phyloP scores from a whole-genome alignment of 2,113 vertebrate species.

The Brachionichthys hirsutus region DNA sequence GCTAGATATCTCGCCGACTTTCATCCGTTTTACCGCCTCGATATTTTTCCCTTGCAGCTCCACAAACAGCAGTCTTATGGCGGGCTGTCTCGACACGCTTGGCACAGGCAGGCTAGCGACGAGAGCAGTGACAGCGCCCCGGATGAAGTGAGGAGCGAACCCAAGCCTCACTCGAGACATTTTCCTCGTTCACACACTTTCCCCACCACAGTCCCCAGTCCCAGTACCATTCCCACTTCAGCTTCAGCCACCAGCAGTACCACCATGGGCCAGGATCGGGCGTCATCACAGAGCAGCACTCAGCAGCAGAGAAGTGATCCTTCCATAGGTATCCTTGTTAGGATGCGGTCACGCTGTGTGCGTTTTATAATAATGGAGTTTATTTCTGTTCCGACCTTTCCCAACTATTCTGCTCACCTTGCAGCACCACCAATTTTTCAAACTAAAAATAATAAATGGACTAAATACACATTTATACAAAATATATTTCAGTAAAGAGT shows the following conservation, averaged over 20 bases:
- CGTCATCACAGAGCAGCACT: conserved; percentile 76
- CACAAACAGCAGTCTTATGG: conserved; percentile 93
- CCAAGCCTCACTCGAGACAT: conserved; percentile 55
- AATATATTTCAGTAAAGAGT: no score
- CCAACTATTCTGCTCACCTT: neutral
- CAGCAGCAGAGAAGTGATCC: conserved; percentile 81
- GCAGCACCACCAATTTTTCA: neutral
- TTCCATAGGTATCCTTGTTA: conserved; percentile 76
- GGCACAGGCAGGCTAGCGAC: conserved; percentile 94
- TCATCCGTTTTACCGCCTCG: neutral
- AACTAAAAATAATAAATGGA: no score
- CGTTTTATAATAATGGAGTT: neutral
- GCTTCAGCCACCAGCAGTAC: conserved; percentile 48
- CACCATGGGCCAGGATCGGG: conserved; percentile 71
- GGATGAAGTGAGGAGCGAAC: conserved; percentile 79
- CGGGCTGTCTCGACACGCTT: conserved; percentile 89
- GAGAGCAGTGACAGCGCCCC: conserved; percentile 91
- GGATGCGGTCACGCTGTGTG: neutral
- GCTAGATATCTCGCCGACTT: neutral
- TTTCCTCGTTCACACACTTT: conserved; percentile 92
- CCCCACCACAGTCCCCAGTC: conserved; percentile 78
- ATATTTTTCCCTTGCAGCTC: conserved; percentile 72
- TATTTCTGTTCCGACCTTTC: neutral
- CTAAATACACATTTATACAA: no score
- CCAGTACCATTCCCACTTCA: conserved; percentile 55